Base-by-base conservation (phyloP, 2,888 invertebrate genomes). In the Seira ritae region DNA sequence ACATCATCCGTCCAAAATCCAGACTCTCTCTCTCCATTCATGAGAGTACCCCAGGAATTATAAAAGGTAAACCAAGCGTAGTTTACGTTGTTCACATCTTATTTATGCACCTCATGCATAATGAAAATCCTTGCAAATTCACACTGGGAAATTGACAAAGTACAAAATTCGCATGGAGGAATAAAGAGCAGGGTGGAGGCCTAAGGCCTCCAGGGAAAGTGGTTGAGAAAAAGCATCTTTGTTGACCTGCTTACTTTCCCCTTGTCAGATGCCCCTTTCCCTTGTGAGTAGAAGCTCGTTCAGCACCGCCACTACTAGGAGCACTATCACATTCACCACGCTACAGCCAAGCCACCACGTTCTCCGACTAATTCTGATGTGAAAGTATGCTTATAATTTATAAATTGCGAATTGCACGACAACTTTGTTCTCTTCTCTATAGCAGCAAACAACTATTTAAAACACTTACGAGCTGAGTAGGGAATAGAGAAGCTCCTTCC, bases 191-290 rank as follows among this genome's bases (percentile, higher is more conserved):
- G n/a, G 55, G 72, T 10, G 42, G 3, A 70, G 23, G 69, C 73
- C 69, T 79, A 42, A 8, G 80, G 80, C 73, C 73, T 72, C 70
- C 4, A 42, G 80, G 80, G 80, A 80, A 79, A 69, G 46, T 12
- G 50, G 17, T 69, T 69, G 67, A 19, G 68, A 23, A 8, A 80
- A 74, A 62, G 55, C 60, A 80, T 68, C 42, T 74, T 46, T 78
- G 37, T 78, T 50, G 50, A 50, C 50, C 50, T 50, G 50, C 79
- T 79, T 50, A 24, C 60, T 60, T 79, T 69, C 69, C 37, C 73
- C 72, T 68, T 71, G 71, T 24, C 12, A n/a, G n/a, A 69, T 23
- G 20, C 19, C 19, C 42, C 42, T 42, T 68, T 50, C 17, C 23
- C 24, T 24, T 50, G 15, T 2, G n/a, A n/a, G n/a, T n/a, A n/a